A percentile compares a stretch with the other conserved stretches of the same genome.
Evolutionary conservation across 2,888 invertebrate genomes (phyloP).

Genomic region (Drosophila austrosaltans): DNA sequence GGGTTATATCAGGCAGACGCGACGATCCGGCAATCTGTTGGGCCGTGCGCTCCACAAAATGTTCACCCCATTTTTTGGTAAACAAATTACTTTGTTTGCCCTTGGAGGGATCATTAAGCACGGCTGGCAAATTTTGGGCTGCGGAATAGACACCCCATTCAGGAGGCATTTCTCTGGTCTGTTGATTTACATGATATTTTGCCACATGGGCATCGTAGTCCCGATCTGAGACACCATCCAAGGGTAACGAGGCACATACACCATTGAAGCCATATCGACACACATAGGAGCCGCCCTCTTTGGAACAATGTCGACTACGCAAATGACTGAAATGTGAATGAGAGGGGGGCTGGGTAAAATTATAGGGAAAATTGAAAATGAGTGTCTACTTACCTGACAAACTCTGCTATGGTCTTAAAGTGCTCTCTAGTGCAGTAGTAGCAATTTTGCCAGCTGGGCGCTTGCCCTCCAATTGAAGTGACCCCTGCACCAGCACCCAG

Average conservation of each 20-base stretch:
- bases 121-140: slow-evolving; percentile 96
- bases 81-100: slow-evolving; percentile 97
- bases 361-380: not conserved
- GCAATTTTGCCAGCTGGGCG: slow-evolving; percentile 86
- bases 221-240: slow-evolving; percentile 93
- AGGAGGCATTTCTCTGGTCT: slow-evolving; percentile 82
- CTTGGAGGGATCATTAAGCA: slow-evolving; percentile 96
- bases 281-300: slow-evolving; percentile 93
- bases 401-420: slow-evolving; percentile 86
- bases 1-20: slow-evolving; percentile 92
- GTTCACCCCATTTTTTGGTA: slow-evolving; percentile 98
- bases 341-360: not conserved
- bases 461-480: not conserved
- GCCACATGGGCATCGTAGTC: slow-evolving; percentile 94
- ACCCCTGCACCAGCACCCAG: slow-evolving; percentile 17
- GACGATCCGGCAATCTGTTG: slow-evolving; percentile 90
- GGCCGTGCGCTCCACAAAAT: slow-evolving; percentile 91
- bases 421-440: slow-evolving; percentile 86
- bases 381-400: slow-evolving; percentile 85
- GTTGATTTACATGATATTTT: slow-evolving; percentile 86
- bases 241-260: slow-evolving; percentile 93
- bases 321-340: slow-evolving; percentile 87
- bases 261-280: slow-evolving; percentile 95
- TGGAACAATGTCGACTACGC: slow-evolving; percentile 90
- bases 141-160: slow-evolving; percentile 90